Evolutionary conservation across 2,113 vertebrate species (phyloP), one percentile per base, ranked within the genome.

Genomic region (Calidris pygmaea): DNA sequence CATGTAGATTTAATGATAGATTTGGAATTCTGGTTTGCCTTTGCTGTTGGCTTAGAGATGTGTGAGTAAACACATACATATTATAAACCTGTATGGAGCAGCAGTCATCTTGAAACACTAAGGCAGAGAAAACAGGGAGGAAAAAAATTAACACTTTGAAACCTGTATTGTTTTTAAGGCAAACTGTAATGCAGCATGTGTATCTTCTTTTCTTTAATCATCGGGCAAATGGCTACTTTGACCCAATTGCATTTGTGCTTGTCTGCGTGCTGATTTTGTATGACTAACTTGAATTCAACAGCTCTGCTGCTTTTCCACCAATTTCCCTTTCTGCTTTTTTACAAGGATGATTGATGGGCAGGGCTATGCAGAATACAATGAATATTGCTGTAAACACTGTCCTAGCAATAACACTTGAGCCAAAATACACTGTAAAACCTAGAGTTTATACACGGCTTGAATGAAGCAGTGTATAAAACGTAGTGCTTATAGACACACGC

Each of bases 351-450:
- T 80, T 91, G 96, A 97, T 96, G 92, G 93, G 85, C 75, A 95
- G 80, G 92, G 66, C 78, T 95, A 74, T 77, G 71, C 83, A 95
- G 95, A 95, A 84, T 85, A 95, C 50, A 41, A 60, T 45, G 86
- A 84, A 63, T 89, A 83, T 92, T 94, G 86, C 89, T 95, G 94
- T 94, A 93, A 96, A 95, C 79, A 56, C 63, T 77, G 78, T 87
- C 95, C 90, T 77, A 80, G 86, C 83, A 95, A 79, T 89, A 92
- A 84, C 50, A 72, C 78, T 87, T 85, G 72, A 94, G 79, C 79
- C 93, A 96, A 96, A 97, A 95, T 70, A 35, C 63, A 80, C 89
- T 7, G 32, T 96, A 93, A 96, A 95, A 90, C 82, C 80, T 87
- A 73, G 65, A 85, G 43, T 34, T 37, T 72, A 3, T 74, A 68